Evolutionary conservation across 2,797 vertebrate species (phyloP).

Genomic region (Gastrophryne carolinensis): DNA sequence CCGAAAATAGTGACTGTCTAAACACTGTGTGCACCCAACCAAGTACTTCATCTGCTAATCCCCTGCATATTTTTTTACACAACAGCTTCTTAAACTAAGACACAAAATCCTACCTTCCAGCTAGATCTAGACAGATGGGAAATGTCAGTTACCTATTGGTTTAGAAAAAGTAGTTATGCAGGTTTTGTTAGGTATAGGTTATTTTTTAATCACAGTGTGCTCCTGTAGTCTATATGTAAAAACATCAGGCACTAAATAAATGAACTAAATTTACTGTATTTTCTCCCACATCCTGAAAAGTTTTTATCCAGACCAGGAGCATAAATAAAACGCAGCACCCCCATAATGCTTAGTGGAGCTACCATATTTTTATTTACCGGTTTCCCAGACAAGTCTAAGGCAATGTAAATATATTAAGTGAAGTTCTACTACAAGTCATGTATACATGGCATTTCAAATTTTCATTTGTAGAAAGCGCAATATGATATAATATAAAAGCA

Average conservation of each 20-base stretch:
- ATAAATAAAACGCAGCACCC: too few species aligned
- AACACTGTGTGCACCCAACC: conserved; percentile 45
- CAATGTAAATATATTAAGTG: too few species aligned
- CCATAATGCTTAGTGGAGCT: too few species aligned
- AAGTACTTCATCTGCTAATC: conserved; percentile 33
- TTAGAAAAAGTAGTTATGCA: conserved; percentile 24
- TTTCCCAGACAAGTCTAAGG: too few species aligned
- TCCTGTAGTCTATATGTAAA: conserved; percentile 6
- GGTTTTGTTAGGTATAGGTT: conserved; percentile 17
- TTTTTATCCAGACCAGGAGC: too few species aligned
- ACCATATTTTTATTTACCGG: too few species aligned
- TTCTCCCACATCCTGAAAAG: too few species aligned
- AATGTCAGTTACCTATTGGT: conserved; percentile 8
- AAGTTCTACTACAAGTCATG: too few species aligned
- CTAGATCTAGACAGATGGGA: conserved; percentile 37
- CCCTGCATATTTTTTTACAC: conserved; percentile 32
- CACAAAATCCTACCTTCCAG: conserved; percentile 46
- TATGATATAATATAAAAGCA: too few species aligned
- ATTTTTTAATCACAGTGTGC: conserved; percentile 2
- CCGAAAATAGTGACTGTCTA: conserved; percentile 45
- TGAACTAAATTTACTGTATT: too few species aligned
- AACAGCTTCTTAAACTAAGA: conserved; percentile 20
- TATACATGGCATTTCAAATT: too few species aligned
- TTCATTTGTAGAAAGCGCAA: too few species aligned
- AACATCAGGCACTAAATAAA: conserved; percentile 11